Percentiles rank a stretch among this genome's conserved stretches.
These are phyloP conservation scores for Esperia sulphurella DNA, from an alignment of 2,888 invertebrate genomes.

Conservation along the genomic window DNA sequence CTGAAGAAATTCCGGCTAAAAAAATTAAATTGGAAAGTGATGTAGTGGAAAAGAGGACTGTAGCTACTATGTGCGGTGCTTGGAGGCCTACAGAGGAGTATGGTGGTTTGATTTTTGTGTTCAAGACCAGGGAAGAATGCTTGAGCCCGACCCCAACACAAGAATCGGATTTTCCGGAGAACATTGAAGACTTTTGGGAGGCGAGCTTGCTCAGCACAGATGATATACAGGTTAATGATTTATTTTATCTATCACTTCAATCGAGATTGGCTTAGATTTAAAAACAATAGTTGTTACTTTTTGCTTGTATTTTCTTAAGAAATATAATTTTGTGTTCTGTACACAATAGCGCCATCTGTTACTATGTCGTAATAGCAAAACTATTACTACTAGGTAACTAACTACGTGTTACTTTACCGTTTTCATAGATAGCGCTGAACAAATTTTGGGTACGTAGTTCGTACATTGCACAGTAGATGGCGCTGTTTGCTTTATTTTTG, in stretches of 20 bases:
- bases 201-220: constrained; percentile 36
- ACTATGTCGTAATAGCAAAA: not conserved
- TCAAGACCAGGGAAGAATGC: constrained; percentile 52
- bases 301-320: too few species aligned
- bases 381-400: not conserved
- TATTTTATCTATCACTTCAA: not conserved
- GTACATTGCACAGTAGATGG: not conserved
- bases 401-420: not conserved
- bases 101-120: constrained; percentile 66
- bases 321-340: not conserved
- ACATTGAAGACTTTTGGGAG: constrained; percentile 71
- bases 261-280: not conserved
- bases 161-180: constrained; percentile 67
- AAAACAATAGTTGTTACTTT: too few species aligned
- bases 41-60: constrained; percentile 45
- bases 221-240: constrained; percentile 46
- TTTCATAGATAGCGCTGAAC: not conserved
- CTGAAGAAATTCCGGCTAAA: constrained; percentile 45
- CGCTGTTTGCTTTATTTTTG: not conserved
- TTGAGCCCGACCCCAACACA: constrained; percentile 64
- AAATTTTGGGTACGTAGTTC: not conserved
- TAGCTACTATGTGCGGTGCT: constrained; percentile 73
- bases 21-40: constrained; percentile 43
- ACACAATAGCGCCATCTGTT: not conserved
- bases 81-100: constrained; percentile 72